Conservation (phyloP, 2,113 vertebrate species). For the Taxidea taxus region DNA sequence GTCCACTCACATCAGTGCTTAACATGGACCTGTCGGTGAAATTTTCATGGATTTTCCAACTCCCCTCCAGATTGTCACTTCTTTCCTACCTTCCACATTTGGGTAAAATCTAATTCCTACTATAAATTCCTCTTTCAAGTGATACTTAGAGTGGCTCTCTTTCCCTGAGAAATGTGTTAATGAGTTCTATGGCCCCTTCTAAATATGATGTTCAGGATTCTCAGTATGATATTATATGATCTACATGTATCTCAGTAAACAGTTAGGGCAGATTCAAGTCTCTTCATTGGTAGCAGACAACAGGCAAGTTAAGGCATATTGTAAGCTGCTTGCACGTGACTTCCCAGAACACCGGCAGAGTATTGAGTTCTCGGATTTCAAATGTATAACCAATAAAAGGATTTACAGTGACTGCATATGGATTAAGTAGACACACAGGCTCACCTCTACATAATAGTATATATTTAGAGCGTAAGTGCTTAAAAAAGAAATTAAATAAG, state of each 20-base stretch:
- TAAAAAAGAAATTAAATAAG: slow-evolving; percentile 69
- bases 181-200: background rate
- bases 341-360: slow-evolving; percentile 61
- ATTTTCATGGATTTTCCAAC: background rate
- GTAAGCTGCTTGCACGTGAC: background rate
- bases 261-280: background rate
- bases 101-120: background rate
- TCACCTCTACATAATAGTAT: slow-evolving; percentile 38
- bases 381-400: slow-evolving; percentile 51
- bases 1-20: background rate
- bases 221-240: background rate
- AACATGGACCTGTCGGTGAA: background rate
- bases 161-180: background rate
- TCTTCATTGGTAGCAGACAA: background rate
- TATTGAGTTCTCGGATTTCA: slow-evolving; percentile 57
- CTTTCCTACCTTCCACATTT: background rate
- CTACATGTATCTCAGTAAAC: background rate
- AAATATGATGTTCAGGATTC: background rate
- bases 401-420: slow-evolving; percentile 41
- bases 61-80: background rate
- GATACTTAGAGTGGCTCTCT: background rate
- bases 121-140: background rate
- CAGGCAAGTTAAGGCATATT: slow-evolving; percentile 4
- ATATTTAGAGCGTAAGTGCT: slow-evolving; percentile 64
- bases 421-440: slow-evolving; percentile 35